Conservation (phyloP, 2,113 vertebrate genomes). For the Mungos mungo region DNA sequence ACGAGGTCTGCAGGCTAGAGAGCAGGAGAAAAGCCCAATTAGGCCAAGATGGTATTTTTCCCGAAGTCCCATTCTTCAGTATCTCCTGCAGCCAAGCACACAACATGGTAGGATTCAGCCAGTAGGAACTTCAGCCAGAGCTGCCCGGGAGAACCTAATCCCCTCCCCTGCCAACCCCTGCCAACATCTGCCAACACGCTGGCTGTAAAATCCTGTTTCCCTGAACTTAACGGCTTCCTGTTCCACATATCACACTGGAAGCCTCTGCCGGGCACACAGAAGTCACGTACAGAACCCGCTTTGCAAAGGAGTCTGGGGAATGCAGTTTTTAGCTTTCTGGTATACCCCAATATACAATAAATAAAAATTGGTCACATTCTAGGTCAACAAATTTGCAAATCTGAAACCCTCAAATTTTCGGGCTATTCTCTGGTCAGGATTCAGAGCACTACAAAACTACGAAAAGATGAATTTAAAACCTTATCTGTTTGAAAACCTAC, state of each 20-base stretch:
- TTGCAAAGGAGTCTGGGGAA: not conserved
- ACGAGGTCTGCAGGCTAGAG: not conserved
- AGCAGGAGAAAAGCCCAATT: not conserved
- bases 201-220: not conserved
- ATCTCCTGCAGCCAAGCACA: not conserved
- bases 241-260: not conserved
- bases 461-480: not conserved
- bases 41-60: not conserved
- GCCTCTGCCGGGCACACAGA: not conserved
- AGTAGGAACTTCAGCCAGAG: not conserved
- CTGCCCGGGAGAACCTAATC: not conserved
- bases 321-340: not conserved
- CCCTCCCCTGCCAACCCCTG: no score
- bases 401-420: not conserved
- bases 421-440: not conserved
- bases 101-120: not conserved
- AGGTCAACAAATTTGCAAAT: not conserved
- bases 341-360: not conserved
- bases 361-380: not conserved
- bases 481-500: not conserved
- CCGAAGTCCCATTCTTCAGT: not conserved
- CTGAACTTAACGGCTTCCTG: not conserved
- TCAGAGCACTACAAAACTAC: not conserved
- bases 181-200: not conserved
- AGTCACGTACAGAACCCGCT: not conserved